Evolutionary conservation across 2,888 invertebrate genomes (phyloP).

Genomic region (Lottia scabra): DNA sequence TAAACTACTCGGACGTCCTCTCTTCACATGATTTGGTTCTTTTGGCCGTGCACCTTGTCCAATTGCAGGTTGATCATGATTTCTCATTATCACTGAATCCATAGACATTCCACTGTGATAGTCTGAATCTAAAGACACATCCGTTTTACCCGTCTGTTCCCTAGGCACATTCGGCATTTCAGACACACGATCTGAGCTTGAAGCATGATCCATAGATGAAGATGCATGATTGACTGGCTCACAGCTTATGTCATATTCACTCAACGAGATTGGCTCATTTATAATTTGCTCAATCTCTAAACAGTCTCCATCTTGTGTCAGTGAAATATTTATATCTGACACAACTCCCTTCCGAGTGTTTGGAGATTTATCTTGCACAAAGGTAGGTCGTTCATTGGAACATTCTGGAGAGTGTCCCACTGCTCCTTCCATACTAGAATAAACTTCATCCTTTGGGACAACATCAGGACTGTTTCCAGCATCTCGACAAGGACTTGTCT

Average conservation of each 20-base stretch:
- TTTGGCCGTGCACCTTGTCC: slow-evolving; percentile 54
- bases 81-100: not conserved
- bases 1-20: slow-evolving; percentile 52
- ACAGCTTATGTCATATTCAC: not conserved
- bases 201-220: not conserved
- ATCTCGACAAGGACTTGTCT: not conserved
- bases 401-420: not conserved
- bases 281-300: not conserved
- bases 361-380: not conserved
- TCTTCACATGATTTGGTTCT: slow-evolving; percentile 44
- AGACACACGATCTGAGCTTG: not conserved
- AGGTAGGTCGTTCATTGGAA: not conserved
- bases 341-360: not conserved
- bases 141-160: too few relatives aligned
- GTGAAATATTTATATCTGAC: not conserved
- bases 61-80: slow-evolving; percentile 6
- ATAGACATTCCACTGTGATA: not conserved
- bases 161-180: too few relatives aligned
- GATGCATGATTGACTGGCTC: not conserved
- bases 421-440: slow-evolving; percentile 1
- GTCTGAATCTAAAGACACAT: not conserved
- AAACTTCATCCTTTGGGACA: not conserved
- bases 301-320: not conserved
- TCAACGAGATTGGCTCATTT: not conserved
- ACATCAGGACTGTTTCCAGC: not conserved